Percentiles rank a stretch among this genome's conserved stretches.
These are phyloP conservation scores for Geopemphigus sp. DNA, from an alignment of 1,140 invertebrate species.

Conservation along the genomic window DNA sequence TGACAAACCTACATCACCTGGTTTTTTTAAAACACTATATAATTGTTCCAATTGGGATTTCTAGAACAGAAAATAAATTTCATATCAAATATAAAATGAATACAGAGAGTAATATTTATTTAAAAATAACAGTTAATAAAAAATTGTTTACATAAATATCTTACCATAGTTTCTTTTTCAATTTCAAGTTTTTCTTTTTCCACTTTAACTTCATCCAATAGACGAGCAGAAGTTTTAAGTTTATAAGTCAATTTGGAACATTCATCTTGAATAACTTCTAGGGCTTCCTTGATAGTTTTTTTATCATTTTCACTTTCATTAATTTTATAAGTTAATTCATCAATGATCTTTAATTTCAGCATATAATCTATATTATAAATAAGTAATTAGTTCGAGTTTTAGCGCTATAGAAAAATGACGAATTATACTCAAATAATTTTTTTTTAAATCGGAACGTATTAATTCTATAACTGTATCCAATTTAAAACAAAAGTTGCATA, in stretches of 20 bases:
- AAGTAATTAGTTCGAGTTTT: no score
- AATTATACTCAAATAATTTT: no score
- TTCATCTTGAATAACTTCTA: conserved; percentile 9
- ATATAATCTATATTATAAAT: conserved; percentile 21
- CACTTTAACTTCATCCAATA: conserved; percentile 27
- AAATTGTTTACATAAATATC: no score
- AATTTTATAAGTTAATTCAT: conserved; percentile 14
- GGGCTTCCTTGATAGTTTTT: not conserved
- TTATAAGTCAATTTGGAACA: conserved; percentile 33
- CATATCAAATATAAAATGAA: not conserved
- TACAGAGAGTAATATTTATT: not conserved
- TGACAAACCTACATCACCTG: not conserved
- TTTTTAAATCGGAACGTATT: no score
- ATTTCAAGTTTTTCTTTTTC: conserved; percentile 23
- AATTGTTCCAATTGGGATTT: conserved; percentile 30
- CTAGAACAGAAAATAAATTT: not conserved
- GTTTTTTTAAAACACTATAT: not conserved
- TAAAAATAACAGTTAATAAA: not conserved
- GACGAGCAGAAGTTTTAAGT: conserved; percentile 36
- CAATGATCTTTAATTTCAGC: conserved; percentile 16
- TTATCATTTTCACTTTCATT: conserved; percentile 20
- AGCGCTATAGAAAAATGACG: no score
- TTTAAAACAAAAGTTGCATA: no score
- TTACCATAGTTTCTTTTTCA: conserved; percentile 33
- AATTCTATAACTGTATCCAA: no score